Evolutionary conservation across 2,797 vertebrate species (phyloP), one percentile per base, ranked within the genome.

Genomic region (Sebastolobus altivelis): DNA sequence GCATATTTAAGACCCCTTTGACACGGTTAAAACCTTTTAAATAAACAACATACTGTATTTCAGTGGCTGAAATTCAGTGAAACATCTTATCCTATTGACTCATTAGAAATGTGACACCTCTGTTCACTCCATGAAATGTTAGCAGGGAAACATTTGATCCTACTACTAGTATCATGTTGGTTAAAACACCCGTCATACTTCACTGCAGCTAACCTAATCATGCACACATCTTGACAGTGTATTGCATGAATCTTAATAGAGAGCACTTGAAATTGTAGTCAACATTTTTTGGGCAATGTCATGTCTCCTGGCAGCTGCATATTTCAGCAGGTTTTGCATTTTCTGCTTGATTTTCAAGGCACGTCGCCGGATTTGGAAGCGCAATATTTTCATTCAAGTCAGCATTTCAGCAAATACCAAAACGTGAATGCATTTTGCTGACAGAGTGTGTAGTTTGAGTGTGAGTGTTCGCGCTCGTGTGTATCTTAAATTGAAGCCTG

Each of bases 381-480:
- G 75, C 63, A 83, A 56, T 76, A 76, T 87, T 88, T 89, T 86
- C 65, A 82, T 69, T 82, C 66, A 78, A 70, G 76, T 90, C 85
- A 89, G 86, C 84, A 75, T 67, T 88, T 83, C 70, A 73, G 79
- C 63, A 86, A 80, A 88, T 65, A 73, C 83, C 61, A 75, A 69
- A 80, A 85, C 38, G n/a, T 87, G 82, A 87, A 88, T 66, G 72
- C 33, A 55, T 90, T 89, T 72, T 72, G 85, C 91, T 89, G 88
- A 89, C 88, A 72, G 69, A 72, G 52, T 37, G 75, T 61, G 70
- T 35, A 37, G 65, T 66, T 25, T 55, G 20, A 25, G 55, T 43
- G 25, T 49, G 69, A 16, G 22, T 22, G 20, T 66, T 60, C 62
- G 14, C 33, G 31, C 52, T 27, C 2, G 7, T 2, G 33, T 33